Base-by-base conservation (phyloP, 2,797 vertebrate species). In the Simalia tracyae region DNA sequence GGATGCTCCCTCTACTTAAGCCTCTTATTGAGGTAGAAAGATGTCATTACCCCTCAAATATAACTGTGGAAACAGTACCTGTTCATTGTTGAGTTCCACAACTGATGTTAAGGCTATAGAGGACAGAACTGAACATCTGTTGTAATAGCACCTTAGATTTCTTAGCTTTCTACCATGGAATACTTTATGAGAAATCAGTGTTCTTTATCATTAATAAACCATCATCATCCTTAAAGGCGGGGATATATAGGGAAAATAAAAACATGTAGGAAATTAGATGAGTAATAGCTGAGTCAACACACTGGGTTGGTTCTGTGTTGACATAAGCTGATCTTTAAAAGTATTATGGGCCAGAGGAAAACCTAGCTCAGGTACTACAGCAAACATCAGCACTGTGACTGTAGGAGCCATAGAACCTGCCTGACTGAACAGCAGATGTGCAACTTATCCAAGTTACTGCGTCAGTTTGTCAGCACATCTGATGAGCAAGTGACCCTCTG, bases 11-110 rank as follows among this genome's bases (percentile, higher is more conserved):
- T 14, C 91, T 87, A 68, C 11, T 14, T 10, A 68, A 87, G 46
- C 93, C 94, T 90, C 31, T 95, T 60, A 28, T 56, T 91, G 95
- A 96, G 96, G 96, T 95, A 96, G 96, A 88, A 76, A 60, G 86
- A 87, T 0, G 8, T 60, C 0, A 0, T 0, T 1, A 72, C 61
- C 14, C 89, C 88, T 0, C 59, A 0, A 14, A 86, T 22, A 91
- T 76, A 11, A 1, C 0, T 0, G 0, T 68, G 91, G 92, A 9
- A 42, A 90, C 3, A 56, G 61, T 19, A 59, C 24, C 19, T 50
- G 56, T 92, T 90, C 36, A 64, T 1, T 7, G 17, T 22, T 42
- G 61, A 26, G 50, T 93, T 28, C 54, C 84, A 89, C 60, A 89
- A 24, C 12, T 36, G 72, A 85, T 46, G 76, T 0, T 0, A 88